Conservation (phyloP, 2,888 invertebrate species). For the Orthonevra nobilis region DNA sequence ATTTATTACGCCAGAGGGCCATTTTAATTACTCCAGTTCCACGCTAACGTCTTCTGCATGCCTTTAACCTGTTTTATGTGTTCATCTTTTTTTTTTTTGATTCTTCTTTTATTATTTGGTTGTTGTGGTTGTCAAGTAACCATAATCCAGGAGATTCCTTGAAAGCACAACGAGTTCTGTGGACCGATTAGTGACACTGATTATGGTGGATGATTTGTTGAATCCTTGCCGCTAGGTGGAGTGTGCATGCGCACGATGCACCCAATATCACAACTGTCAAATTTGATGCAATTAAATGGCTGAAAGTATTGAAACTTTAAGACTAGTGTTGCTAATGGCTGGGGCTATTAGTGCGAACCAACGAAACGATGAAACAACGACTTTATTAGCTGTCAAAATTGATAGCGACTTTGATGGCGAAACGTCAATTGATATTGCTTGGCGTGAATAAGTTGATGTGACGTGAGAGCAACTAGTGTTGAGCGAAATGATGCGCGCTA, state of each 20-base stretch:
- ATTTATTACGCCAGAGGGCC: slow-evolving; percentile 65
- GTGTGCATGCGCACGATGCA: slow-evolving; percentile 37
- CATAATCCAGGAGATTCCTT: background rate
- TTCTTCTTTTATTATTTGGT: background rate
- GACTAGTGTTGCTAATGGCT: slow-evolving; percentile 18
- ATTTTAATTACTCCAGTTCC: slow-evolving; percentile 61
- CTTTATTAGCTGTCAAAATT: slow-evolving; percentile 36
- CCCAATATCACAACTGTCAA: slow-evolving; percentile 51
- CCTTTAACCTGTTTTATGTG: slow-evolving; percentile 34
- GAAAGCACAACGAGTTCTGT: slow-evolving; percentile 32
- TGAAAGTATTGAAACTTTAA: slow-evolving; percentile 8
- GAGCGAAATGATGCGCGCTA: too few species aligned
- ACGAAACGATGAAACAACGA: slow-evolving; percentile 38
- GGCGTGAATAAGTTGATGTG: too few species aligned
- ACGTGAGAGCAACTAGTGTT: too few species aligned
- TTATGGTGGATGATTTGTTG: slow-evolving; percentile 60
- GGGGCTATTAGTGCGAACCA: slow-evolving; percentile 4
- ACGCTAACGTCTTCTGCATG: slow-evolving; percentile 19
- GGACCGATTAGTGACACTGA: slow-evolving; percentile 51
- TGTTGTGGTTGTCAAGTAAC: slow-evolving; percentile 30
- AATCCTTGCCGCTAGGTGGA: slow-evolving; percentile 35
- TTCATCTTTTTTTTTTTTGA: too few species aligned
- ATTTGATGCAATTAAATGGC: slow-evolving; percentile 28
- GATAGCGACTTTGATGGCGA: slow-evolving; percentile 39
- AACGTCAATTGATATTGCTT: slow-evolving; percentile 36